Evolutionary conservation across 2,888 invertebrate species (phyloP).

Genomic region (Erynnis tages): DNA sequence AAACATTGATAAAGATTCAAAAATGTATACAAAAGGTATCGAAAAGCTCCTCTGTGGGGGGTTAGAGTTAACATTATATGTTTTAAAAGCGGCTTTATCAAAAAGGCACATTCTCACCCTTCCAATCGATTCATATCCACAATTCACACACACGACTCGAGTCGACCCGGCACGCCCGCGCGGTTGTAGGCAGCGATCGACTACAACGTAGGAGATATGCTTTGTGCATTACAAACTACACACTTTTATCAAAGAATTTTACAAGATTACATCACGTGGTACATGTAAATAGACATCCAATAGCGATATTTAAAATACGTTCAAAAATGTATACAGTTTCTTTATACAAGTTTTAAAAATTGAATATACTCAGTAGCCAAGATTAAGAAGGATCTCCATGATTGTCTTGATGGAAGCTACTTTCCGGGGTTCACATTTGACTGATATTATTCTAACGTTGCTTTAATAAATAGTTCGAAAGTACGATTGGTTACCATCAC

Average conservation of each 20-base stretch:
- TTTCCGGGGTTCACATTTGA: no score
- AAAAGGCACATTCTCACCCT: conserved; percentile 16
- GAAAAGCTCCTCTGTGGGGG: not conserved
- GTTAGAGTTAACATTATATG: no score
- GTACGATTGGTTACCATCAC: no score
- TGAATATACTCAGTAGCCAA: conserved; percentile 17
- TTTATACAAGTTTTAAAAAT: conserved; percentile 7
- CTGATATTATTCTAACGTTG: not conserved
- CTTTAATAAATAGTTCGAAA: not conserved
- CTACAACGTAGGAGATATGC: conserved; percentile 15
- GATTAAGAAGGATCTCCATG: not conserved
- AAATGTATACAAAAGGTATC: conserved; percentile 2
- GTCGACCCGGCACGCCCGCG: conserved; percentile 9
- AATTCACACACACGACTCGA: conserved; percentile 11
- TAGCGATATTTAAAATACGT: conserved; percentile 23
- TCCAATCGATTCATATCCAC: conserved; percentile 2
- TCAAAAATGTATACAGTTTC: conserved; percentile 23
- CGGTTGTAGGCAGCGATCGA: conserved; percentile 7
- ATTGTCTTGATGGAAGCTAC: not conserved
- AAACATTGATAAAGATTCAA: not conserved
- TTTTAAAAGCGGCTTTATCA: not conserved
- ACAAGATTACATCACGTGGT: conserved; percentile 16
- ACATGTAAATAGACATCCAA: conserved; percentile 26
- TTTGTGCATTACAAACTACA: conserved; percentile 26
- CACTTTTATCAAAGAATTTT: conserved; percentile 9